Percentiles rank a stretch among this genome's conserved stretches.
phyloP scores from a whole-genome alignment of 2,113 vertebrate genomes.

The Hystrix brachyura region DNA sequence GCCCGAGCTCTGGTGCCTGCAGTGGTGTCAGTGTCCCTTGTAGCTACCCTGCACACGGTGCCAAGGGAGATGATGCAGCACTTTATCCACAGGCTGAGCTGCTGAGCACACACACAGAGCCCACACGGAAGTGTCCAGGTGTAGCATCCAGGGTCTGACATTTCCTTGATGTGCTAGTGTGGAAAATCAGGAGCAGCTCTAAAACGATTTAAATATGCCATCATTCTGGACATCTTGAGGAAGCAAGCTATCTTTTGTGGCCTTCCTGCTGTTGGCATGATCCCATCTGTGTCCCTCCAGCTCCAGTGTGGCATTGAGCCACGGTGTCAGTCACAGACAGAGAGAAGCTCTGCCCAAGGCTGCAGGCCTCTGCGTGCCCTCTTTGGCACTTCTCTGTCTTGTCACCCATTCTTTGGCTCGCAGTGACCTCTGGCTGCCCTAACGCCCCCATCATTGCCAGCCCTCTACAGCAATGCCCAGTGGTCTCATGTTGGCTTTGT shows the following conservation, averaged over 20 bases:
- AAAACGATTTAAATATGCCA: background rate
- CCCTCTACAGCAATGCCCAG: background rate
- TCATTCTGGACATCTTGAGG: background rate
- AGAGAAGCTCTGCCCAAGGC: background rate
- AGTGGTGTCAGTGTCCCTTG: background rate
- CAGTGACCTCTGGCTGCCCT: conserved; percentile 35
- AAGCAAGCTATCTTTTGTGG: background rate
- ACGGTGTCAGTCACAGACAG: background rate
- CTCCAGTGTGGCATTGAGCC: background rate
- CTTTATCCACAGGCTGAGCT: background rate
- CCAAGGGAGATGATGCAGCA: background rate
- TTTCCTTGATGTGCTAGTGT: background rate
- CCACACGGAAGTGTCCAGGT: background rate
- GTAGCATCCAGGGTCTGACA: background rate
- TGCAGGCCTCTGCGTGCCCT: background rate
- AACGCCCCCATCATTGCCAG: background rate
- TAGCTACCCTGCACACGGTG: background rate
- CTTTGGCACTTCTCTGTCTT: background rate
- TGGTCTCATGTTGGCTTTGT: background rate
- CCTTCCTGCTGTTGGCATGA: background rate
- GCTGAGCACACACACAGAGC: too few species aligned
- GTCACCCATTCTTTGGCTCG: background rate
- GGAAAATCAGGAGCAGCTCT: background rate
- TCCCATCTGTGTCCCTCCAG: background rate
- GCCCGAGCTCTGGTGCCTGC: background rate